Evolutionary conservation across 1,140 invertebrate genomes (phyloP), one percentile per base, ranked within the genome.

Genomic region (Microplitis mediator): DNA sequence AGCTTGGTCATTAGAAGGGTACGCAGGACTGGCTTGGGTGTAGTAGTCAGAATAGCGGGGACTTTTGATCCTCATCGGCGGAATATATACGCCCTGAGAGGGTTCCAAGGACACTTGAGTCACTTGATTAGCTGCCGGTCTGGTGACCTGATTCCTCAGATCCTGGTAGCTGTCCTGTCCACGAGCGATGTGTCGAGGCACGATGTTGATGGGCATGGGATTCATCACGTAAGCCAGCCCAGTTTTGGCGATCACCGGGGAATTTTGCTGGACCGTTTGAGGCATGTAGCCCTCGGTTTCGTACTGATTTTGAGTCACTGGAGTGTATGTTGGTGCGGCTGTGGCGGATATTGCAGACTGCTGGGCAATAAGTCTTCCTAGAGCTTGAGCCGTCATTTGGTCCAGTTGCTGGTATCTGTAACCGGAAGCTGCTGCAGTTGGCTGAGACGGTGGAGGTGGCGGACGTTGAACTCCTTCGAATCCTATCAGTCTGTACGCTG

Each of bases 371-470:
- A 85, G 31, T 58, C 79, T 84, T 0, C 77, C 70, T 32, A 86
- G 45, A 1, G 79, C 75, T 64, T 83, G 83, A 6, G 76, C 78
- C 81, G 82, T 83, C 0, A 84, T 23, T 34, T 84, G 80, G 16
- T 86, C 84, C 14, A 85, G 52, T 0, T 84, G 84, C 8, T 83
- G 81, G 51, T 72, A 75, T 32, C 80, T 85, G 16, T 75, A 70
- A 13, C 81, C 58, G 5, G n/a, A 56, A 45, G 5, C 39, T 9
- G 39, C 39, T 6, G 39, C 4, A 45, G 39, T 45, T n/a, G 75
- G 75, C 36, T 65, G 51, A n/a, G 77, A 16, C 3, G 80, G 82
- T 34, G 83, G 81, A 1, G 77, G 11, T 16, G 34, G 72, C n/a
- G 74, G 74, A 2, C 76, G 70, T 2, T 80, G 80, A 31, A 85